These are phyloP conservation scores for Sarcoramphus papa DNA, from an alignment of 2,797 vertebrate species.

Conservation along the genomic window DNA sequence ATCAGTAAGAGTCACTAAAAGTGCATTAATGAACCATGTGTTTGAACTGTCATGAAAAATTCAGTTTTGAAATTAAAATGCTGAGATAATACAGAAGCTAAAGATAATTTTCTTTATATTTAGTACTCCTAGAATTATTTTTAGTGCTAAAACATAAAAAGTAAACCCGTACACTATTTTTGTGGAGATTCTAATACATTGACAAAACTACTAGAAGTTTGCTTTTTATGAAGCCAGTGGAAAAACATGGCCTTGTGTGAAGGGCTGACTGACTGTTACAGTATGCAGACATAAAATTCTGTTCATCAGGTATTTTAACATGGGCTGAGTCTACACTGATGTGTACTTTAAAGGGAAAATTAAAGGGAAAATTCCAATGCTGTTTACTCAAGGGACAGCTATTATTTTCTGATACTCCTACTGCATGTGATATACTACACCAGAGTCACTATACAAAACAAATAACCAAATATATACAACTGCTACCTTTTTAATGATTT, in stretches of 20 bases:
- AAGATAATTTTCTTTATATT: background rate
- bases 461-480: background rate
- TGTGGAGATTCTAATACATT: background rate
- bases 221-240: background rate
- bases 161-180: background rate
- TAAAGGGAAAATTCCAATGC: background rate
- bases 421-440: background rate
- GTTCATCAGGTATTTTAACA: background rate
- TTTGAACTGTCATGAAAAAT: slow-evolving; percentile 1
- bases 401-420: background rate
- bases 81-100: background rate
- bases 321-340: background rate
- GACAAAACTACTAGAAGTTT: background rate
- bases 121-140: background rate
- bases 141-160: background rate
- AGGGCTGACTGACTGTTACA: background rate
- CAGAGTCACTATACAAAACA: background rate
- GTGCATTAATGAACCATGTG: background rate
- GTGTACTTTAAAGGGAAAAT: background rate
- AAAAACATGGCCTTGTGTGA: background rate
- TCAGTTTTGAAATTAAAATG: background rate
- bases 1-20: slow-evolving; percentile 12
- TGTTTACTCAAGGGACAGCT: background rate
- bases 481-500: background rate
- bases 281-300: fast-evolving